Evolutionary conservation across 1,140 invertebrate genomes (phyloP), one percentile per base, ranked within the genome.

Genomic region (Gerris buenoi): DNA sequence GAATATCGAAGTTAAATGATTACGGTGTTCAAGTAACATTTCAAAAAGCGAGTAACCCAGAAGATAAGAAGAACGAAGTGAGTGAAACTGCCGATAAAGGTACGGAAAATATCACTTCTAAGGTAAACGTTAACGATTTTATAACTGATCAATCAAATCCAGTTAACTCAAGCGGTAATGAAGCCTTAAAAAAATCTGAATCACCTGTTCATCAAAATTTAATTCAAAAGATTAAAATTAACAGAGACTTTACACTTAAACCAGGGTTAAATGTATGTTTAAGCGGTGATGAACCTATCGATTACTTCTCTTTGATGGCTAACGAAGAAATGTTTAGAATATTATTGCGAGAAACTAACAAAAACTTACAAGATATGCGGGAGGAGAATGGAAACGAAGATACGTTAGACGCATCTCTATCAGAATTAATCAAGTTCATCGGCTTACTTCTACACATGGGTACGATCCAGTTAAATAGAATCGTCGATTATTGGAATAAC

Each of bases 371-470:
- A 46, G 33, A 46, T 18, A n/a, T n/a, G n/a, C n/a, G n/a, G n/a
- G n/a, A n/a, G n/a, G n/a, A n/a, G n/a, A n/a, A n/a, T n/a, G 33
- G 33, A 18, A 10, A 5, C 18, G 33, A 46, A 18, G 5, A 10
- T 46, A 46, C 33, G 33, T 10, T 71, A 70, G 65, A 71, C 10
- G 18, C 74, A 18, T 72, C 71, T 27, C 27, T 70, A 15, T 26
- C 27, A 46, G 73, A 75, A 67, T 65, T 76, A 22, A 70, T 59
- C 70, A 70, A 68, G 56, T 76, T 76, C 69, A 46, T 76, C 2
- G 76, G 75, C 15, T 56, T 76, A 3, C 46, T 76, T 25, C 72
- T 76, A 25, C 73, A 76, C 58, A 76, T 73, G 70, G 76, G 75
- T 28, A 72, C 71, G 27, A 73, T 77, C 46, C 66, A 58, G 10